phyloP scores from a whole-genome alignment of 53 echinoderm and acorn worm species.

The Paracentrotus lividus region DNA sequence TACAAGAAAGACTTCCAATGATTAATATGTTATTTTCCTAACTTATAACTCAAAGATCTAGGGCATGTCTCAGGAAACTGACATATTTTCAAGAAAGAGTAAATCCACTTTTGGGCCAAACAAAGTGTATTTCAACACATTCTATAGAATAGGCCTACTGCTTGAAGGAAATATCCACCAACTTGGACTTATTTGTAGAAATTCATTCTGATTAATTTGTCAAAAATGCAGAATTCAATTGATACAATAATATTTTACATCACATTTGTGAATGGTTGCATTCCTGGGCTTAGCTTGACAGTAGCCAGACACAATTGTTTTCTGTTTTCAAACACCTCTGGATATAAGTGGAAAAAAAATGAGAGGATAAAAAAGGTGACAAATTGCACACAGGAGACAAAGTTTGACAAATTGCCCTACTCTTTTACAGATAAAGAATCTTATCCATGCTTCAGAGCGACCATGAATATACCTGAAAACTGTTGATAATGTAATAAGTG shows the following conservation, averaged over 20 bases:
- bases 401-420: constrained; percentile 4
- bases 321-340: background rate
- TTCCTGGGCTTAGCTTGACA: background rate
- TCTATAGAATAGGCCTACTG: too few species aligned
- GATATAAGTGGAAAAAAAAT: constrained; percentile 3
- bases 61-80: too few species aligned
- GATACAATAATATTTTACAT: background rate
- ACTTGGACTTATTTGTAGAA: too few species aligned
- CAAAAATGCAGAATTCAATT: background rate
- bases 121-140: too few species aligned
- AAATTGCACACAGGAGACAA: constrained; percentile 7
- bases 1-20: too few species aligned
- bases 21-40: too few species aligned
- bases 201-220: background rate
- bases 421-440: constrained; percentile 38
- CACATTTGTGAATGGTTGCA: background rate
- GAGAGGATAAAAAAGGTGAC: constrained; percentile 8
- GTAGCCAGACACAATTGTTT: background rate
- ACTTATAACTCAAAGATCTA: too few species aligned
- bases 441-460: background rate
- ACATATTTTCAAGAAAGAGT: too few species aligned
- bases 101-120: too few species aligned
- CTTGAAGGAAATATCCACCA: too few species aligned
- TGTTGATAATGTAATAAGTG: background rate
- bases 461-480: background rate